Evolutionary conservation across 1,140 invertebrate genomes (phyloP).

Genomic region (Meloidogyne exigua): DNA sequence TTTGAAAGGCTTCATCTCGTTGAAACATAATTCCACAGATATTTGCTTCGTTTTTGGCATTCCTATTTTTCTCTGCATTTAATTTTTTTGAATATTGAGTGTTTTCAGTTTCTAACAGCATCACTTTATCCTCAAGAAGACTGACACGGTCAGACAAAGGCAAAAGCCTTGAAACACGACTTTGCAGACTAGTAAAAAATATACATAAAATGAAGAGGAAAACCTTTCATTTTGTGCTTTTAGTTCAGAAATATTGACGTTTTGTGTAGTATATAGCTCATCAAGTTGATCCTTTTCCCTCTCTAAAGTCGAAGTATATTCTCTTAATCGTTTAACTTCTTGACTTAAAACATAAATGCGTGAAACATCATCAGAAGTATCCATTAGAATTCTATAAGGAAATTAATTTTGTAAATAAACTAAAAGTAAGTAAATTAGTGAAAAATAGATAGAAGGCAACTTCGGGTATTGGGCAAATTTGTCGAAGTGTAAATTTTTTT

Average conservation of each 20-base stretch:
- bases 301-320: background rate
- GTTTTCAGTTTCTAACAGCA: background rate
- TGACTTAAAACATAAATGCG: background rate
- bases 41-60: background rate
- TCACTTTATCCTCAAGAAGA: constrained; percentile 1
- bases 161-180: background rate
- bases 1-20: background rate
- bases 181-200: background rate
- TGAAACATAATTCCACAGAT: background rate
- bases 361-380: background rate
- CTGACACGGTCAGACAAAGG: background rate
- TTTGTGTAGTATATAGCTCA: background rate
- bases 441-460: no score
- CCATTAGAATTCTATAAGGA: background rate
- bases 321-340: background rate
- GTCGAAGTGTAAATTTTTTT: no score
- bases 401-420: no score
- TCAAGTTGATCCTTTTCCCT: background rate
- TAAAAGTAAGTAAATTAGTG: no score
- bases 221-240: background rate
- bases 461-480: no score
- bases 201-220: background rate
- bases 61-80: background rate
- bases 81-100: background rate
- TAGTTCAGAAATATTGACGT: background rate